A percentile compares a stretch with the other conserved stretches of the same genome.
phyloP scores from a whole-genome alignment of 2,888 invertebrate genomes.

The Strigamia transsilvanica region DNA sequence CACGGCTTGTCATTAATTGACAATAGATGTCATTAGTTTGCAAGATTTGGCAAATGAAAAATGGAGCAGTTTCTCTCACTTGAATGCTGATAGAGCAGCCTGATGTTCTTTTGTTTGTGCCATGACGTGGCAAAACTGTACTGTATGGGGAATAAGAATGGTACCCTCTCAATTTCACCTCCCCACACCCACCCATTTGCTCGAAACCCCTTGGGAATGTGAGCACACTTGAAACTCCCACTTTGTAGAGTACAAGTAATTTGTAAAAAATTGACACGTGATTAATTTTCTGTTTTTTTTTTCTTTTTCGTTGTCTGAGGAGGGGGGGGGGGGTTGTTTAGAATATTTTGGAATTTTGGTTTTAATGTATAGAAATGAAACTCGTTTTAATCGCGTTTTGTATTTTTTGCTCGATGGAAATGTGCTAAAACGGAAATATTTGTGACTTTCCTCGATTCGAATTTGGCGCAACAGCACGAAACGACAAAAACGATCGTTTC shows the following conservation, averaged over 20 bases:
- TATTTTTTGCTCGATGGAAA: no score
- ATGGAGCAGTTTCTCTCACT: constrained; percentile 46
- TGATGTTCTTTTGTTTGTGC: constrained; percentile 32
- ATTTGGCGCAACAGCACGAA: no score
- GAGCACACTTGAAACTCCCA: neutral
- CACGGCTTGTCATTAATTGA: constrained; percentile 30
- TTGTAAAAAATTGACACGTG: constrained; percentile 41
- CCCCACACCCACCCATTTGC: neutral
- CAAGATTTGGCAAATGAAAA: constrained; percentile 41
- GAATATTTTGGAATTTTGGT: no score
- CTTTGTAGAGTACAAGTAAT: constrained; percentile 18
- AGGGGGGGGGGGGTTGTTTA: no score
- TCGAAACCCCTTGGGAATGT: constrained; percentile 31
- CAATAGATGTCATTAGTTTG: constrained; percentile 48
- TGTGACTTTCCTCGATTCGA: no score
- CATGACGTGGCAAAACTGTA: constrained; percentile 31
- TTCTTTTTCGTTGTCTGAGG: no score
- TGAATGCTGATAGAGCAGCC: constrained; percentile 33
- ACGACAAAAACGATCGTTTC: no score
- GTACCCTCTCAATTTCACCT: constrained; percentile 16
- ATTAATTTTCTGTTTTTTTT: neutral
- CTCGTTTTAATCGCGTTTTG: no score
- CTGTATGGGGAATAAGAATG: constrained; percentile 16
- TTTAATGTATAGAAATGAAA: no score
- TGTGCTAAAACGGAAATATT: no score